phyloP scores from a whole-genome alignment of 2,797 vertebrate species.

The Periparus ater region DNA sequence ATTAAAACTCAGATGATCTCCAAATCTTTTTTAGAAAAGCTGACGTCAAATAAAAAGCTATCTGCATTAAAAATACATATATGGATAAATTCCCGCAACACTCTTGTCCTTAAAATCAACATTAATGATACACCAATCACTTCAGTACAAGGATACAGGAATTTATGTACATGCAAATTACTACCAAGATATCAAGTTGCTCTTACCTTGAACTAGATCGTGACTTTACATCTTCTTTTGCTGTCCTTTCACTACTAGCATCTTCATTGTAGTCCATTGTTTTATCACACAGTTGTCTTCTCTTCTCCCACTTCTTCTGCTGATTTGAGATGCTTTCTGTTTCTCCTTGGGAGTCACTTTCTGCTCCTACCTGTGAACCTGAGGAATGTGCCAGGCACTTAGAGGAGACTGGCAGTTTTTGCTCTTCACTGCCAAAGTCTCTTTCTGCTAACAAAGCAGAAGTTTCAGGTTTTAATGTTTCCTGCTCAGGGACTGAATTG shows the following conservation, averaged over 20 bases:
- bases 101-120: neutral
- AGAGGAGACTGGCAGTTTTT: conserved; percentile 72
- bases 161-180: neutral
- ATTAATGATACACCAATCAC: neutral
- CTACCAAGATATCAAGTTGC: neutral
- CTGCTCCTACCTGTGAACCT: conserved; percentile 67
- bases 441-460: conserved; percentile 62
- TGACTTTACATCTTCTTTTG: conserved; percentile 73
- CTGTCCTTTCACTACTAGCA: conserved; percentile 15
- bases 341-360: conserved; percentile 64
- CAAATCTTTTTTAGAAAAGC: neutral
- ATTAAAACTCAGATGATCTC: neutral
- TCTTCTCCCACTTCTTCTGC: conserved; percentile 73
- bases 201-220: conserved; percentile 77
- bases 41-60: neutral
- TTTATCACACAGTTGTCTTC: conserved; percentile 56
- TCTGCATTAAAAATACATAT: neutral
- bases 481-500: conserved; percentile 53
- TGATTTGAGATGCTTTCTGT: conserved; percentile 48
- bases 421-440: conserved; percentile 55
- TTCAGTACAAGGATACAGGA: neutral
- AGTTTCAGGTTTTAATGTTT: conserved; percentile 65
- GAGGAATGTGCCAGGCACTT: conserved; percentile 84
- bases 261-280: conserved; percentile 54
- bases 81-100: neutral